Conservation (phyloP, 2,113 vertebrate species). For the Cricetomys ansorgei region DNA sequence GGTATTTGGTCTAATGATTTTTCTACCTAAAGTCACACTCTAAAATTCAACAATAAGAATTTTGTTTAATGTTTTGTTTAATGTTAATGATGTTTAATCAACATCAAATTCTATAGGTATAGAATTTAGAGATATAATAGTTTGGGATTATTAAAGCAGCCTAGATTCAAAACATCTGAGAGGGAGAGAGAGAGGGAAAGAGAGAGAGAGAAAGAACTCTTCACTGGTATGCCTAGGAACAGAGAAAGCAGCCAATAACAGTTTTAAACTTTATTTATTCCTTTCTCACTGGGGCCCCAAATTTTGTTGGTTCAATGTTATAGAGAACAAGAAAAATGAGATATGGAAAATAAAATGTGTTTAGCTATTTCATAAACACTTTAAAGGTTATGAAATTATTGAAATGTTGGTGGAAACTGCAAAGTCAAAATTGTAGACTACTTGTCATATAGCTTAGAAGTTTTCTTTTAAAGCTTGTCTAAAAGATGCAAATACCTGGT, state of each 20-base stretch:
- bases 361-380: constrained; percentile 24
- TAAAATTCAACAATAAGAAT: constrained; percentile 58
- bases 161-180: neutral
- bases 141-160: constrained; percentile 18
- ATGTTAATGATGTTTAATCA: no score
- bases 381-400: constrained; percentile 37
- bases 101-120: no score
- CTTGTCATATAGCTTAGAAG: neutral
- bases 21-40: constrained; percentile 45
- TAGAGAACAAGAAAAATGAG: neutral
- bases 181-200: neutral
- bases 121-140: constrained; percentile 4
- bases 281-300: constrained; percentile 15
- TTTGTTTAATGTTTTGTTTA: no score
- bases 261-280: neutral
- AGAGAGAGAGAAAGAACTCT: neutral
- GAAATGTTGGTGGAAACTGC: constrained; percentile 9
- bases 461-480: constrained; percentile 11
- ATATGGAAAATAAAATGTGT: constrained; percentile 12
- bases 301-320: neutral
- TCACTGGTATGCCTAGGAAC: neutral
- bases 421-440: constrained; percentile 16
- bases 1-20: neutral
- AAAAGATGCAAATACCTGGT: constrained; percentile 31
- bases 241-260: neutral